Evolutionary conservation across 2,888 invertebrate genomes (phyloP), one percentile per base, ranked within the genome.

Genomic region (Oscheius sp.): DNA sequence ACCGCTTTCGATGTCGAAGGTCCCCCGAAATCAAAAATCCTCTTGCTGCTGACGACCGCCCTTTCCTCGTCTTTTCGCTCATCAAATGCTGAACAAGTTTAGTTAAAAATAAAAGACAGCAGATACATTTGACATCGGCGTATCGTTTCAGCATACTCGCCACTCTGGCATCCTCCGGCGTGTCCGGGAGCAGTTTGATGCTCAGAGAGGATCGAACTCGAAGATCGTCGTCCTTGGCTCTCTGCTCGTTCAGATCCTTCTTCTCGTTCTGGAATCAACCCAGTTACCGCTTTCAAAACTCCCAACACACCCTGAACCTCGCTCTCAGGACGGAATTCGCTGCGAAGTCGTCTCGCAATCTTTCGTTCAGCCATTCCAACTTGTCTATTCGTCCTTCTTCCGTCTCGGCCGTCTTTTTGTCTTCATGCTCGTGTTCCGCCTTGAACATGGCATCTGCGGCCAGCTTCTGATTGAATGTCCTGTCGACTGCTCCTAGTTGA

Each of bases 401-500:
- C 95, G 96, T 90, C 96, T 97, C 89, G 32, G 84, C 82, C 68
- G 85, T 87, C 59, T 75, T 73, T 66, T 83, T 81, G 74, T 87
- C 87, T 21, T 92, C 91, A 84, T 92, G 92, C 76, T 94, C 94
- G 90, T 99, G 98, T 89, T 99, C 97, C 81, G 99, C 91, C 89
- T 94, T 95, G 90, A 94, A 99, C 99, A 99, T 99, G 5, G 98
- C 94, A 93, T 99, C 97, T 85, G 95, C 95, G 85, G 94, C 95
- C 75, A 99, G 90, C 75, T 94, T 92, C 84, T 94, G 94, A 86
- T 95, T 95, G 0, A 93, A 93, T 89, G 95, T 94, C 89, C 96
- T 95, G 0, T 96, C 96, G 87, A 87, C 80, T 57, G 78, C 75
- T 32, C 76, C 79, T 11, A 79, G 47, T 35, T 82, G 77, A 32